Base-by-base conservation (phyloP, 2,888 invertebrate genomes). In the Drosophila multiciliata region DNA sequence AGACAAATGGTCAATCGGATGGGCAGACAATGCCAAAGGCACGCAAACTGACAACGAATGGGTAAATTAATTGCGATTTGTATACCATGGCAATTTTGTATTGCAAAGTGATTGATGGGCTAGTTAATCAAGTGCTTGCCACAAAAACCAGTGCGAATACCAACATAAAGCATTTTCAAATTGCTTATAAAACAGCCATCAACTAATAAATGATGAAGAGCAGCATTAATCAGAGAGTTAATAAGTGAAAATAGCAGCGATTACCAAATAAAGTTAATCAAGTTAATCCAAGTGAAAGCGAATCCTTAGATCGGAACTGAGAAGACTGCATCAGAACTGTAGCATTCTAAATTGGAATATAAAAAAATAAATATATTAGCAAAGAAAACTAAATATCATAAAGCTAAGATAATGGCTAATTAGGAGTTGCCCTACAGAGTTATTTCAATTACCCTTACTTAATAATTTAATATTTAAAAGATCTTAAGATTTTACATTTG, bases 1-100 rank as follows among this genome's bases (percentile, higher is more conserved):
- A 26, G 26, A 29, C 38, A 29, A n/a, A 26, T 26, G 38, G 26
- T 38, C 26, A 38, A 38, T 29, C 55, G 0, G n/a, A 20, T 23
- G 53, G 53, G 38, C 55, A 15, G n/a, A 38, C n/a, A 38, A 38
- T 38, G 29, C 40, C 40, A 40, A 59, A 60, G 52, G 36, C 64
- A 42, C 23, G 38, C 36, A 33, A 66, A 58, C 53, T 48, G 23
- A 66, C 36, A 42, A 38, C 36, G 65, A 78, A 58, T 66, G 64
- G 79, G 73, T 80, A 83, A 88, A 86, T 86, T 86, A 88, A 86
- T 86, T 88, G 84, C 78, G 77, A 88, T 83, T 83, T 87, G 78
- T 87, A 80, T 88, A 82, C 82, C 53, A 49, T 61, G 63, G 65
- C 65, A 75, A 67, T 79, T 78, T 79, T 78, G 67, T 72, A 62